phyloP scores from a whole-genome alignment of 1,140 invertebrate species.

The Leptopilina boulardi region DNA sequence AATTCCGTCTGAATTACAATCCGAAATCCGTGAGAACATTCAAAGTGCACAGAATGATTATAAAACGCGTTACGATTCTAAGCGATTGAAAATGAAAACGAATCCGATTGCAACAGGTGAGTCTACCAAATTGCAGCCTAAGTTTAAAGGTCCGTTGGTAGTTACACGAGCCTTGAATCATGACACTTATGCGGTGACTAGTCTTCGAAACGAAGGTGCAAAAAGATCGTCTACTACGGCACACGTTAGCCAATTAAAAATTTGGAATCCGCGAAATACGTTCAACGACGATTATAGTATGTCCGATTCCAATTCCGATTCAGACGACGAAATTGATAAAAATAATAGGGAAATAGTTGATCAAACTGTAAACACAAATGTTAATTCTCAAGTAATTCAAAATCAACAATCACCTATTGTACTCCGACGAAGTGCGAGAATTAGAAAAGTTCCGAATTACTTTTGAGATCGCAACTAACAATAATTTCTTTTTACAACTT shows the following conservation, averaged over 20 bases:
- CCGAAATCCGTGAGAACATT: conserved; percentile 23
- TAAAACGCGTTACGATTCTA: conserved; percentile 40
- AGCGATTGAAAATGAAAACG: conserved; percentile 23
- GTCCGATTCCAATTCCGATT: no score
- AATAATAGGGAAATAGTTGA: no score
- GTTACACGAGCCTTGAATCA: conserved; percentile 26
- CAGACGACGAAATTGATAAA: no score
- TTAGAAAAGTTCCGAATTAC: no score
- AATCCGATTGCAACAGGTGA: conserved; percentile 37
- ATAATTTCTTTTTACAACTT: no score
- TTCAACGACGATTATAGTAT: no score
- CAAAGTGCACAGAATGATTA: conserved; percentile 28
- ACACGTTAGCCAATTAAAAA: conserved; percentile 45
- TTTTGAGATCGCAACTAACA: no score
- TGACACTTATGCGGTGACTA: conserved; percentile 40
- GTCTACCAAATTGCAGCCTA: conserved; percentile 45
- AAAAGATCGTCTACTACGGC: no score
- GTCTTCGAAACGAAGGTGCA: neutral
- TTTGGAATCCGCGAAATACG: conserved; percentile 30
- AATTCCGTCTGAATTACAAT: conserved; percentile 10
- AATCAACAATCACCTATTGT: no score
- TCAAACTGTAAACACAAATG: no score
- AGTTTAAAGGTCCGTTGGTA: conserved; percentile 36
- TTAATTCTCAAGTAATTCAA: no score
- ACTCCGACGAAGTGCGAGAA: no score